phyloP scores from a whole-genome alignment of 2,888 invertebrate species.

The Latrodectus hesperus region DNA sequence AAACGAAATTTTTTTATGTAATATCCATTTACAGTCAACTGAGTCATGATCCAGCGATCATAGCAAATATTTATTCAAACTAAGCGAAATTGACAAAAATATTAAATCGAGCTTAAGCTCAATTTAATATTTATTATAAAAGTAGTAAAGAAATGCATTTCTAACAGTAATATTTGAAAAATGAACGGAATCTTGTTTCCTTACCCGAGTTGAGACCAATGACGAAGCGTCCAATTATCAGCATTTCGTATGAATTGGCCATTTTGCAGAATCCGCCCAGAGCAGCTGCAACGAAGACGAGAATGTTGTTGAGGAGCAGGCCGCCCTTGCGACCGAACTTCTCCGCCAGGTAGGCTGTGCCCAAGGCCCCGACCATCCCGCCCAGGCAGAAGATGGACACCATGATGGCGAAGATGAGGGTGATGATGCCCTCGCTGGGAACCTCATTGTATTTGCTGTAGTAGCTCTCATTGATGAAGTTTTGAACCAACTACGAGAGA shows the following conservation, averaged over 20 bases:
- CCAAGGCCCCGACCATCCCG: conserved; percentile 87
- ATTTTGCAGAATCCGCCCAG: conserved; percentile 82
- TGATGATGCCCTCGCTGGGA: conserved; percentile 76
- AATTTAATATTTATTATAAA: no score
- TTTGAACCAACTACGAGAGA: conserved; percentile 80
- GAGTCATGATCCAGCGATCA: no score
- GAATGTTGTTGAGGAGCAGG: conserved; percentile 85
- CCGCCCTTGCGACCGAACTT: conserved; percentile 83
- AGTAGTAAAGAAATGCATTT: no score
- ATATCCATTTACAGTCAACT: no score
- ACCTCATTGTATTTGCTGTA: conserved; percentile 76
- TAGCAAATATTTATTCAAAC: no score
- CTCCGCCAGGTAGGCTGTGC: conserved; percentile 80
- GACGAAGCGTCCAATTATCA: conserved; percentile 85
- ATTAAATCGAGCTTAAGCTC: no score
- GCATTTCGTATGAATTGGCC: conserved; percentile 83
- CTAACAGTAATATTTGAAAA: no score
- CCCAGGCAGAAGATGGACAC: conserved; percentile 90
- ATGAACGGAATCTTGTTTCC: no score
- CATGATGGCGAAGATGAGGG: conserved; percentile 83
- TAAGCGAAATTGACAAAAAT: no score
- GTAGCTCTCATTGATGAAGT: conserved; percentile 82
- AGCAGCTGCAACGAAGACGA: conserved; percentile 83
- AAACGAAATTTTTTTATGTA: no score
- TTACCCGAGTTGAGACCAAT: conserved; percentile 84